Evolutionary conservation across 2,113 vertebrate species (phyloP), one percentile per base, ranked within the genome.

Genomic region (Passer domesticus): DNA sequence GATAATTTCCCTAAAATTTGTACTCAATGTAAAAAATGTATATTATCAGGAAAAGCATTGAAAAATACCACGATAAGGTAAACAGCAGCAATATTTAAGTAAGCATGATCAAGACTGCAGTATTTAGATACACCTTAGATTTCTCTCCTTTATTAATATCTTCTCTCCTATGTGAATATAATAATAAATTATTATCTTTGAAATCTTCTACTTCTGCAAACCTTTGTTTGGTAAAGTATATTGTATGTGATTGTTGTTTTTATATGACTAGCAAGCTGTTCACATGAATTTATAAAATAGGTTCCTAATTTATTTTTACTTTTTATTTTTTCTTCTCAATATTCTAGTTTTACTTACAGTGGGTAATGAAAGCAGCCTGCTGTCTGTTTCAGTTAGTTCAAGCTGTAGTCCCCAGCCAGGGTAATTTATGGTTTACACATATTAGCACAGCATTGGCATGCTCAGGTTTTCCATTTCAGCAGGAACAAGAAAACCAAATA

Each of bases 281-380:
- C 37, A 50, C 24, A 62, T 27, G 47, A 63, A 52, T 87, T 83
- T 74, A 66, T 47, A 87, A 90, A 84, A 94, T 74, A 35, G 55
- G 30, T 55, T 59, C 37, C 68, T 80, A 83, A 90, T 90, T 77
- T 91, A 70, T 88, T 95, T 90, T 88, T 35, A 56, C 35, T 77
- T 95, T 79, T 90, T 91, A 86, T 88, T 88, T 75, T 88, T 92
- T 58, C 44, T 85, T 81, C 60, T 64, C 47, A 49, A 39, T 68
- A 70, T 90, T 94, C 22, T 63, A 39, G 44, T 60, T 95, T 93
- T 53, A 25, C 31, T 90, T 88, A 50, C 22, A 20, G 52, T 49
- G 25, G 41, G 37, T 76, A 92, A 84, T 58, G 60, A 70, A 93
- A 89, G 76, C 52, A 83, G 41, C 68, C 28, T 82, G 41, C 79